These are phyloP conservation scores for Phoeniculus purpureus DNA, from an alignment of 2,797 vertebrate species.

Conservation along the genomic window DNA sequence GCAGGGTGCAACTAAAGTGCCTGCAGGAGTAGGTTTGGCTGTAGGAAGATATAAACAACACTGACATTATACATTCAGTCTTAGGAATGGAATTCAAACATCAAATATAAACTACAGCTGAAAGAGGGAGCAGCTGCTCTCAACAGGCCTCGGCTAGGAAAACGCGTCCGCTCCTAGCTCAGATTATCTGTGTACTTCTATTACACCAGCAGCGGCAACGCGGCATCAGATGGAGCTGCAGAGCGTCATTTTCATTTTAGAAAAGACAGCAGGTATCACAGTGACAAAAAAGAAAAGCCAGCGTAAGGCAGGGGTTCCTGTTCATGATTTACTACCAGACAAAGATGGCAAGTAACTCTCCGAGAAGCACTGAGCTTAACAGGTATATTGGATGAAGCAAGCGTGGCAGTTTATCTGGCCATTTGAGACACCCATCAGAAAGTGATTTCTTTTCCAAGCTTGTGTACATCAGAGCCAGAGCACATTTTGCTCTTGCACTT, in stretches of 20 bases:
- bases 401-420: background rate
- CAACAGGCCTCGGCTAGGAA: background rate
- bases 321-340: background rate
- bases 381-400: background rate
- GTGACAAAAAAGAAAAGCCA: accelerated
- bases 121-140: background rate
- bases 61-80: background rate
- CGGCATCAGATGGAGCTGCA: accelerated
- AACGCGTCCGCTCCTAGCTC: background rate
- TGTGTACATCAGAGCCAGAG: background rate
- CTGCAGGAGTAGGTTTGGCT: background rate
- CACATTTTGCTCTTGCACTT: background rate
- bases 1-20: background rate
- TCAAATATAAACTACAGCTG: background rate
- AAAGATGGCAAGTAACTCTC: background rate
- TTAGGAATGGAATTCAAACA: background rate
- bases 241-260: background rate
- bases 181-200: background rate
- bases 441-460: background rate
- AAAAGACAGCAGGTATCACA: background rate
- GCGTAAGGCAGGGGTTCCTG: background rate
- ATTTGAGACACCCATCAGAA: background rate
- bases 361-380: background rate
- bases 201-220: background rate
- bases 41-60: background rate